phyloP scores from a whole-genome alignment of 2,113 vertebrate genomes.

The Notarius lentiginosus region DNA sequence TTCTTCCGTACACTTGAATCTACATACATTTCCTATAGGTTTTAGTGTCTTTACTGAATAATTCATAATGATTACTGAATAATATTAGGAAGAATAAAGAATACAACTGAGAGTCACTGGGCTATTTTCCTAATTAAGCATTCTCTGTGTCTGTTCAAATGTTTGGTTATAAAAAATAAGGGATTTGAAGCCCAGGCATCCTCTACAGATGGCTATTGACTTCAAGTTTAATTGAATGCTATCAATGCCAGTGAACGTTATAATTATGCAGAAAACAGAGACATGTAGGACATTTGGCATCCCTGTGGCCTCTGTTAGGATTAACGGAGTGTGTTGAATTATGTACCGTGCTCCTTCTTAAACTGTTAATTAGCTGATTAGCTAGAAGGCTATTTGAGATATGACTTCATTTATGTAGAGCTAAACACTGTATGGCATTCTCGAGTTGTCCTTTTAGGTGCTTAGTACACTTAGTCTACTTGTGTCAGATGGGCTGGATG shows the following conservation, averaged over 20 bases:
- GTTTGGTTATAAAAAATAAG: background rate
- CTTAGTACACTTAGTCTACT: background rate
- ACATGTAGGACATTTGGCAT: background rate
- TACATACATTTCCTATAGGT: background rate
- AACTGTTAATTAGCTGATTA: background rate
- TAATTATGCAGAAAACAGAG: background rate
- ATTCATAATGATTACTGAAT: background rate
- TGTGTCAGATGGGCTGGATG: background rate
- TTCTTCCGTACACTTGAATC: background rate
- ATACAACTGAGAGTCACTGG: background rate
- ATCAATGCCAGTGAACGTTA: background rate
- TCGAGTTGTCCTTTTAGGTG: background rate
- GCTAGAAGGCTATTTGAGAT: background rate
- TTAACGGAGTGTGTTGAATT: background rate
- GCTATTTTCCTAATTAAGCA: constrained; percentile 25
- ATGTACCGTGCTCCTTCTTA: background rate
- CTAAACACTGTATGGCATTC: background rate
- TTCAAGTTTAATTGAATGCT: background rate
- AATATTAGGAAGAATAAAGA: background rate
- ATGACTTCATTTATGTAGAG: background rate
- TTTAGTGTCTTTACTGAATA: background rate
- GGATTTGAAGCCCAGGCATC: background rate
- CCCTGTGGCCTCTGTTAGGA: background rate
- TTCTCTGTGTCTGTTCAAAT: constrained; percentile 15
- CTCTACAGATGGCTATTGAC: background rate